Conservation (phyloP, 64 coral and sea anemone genomes). For the Dendrophyllia cribrosa region DNA sequence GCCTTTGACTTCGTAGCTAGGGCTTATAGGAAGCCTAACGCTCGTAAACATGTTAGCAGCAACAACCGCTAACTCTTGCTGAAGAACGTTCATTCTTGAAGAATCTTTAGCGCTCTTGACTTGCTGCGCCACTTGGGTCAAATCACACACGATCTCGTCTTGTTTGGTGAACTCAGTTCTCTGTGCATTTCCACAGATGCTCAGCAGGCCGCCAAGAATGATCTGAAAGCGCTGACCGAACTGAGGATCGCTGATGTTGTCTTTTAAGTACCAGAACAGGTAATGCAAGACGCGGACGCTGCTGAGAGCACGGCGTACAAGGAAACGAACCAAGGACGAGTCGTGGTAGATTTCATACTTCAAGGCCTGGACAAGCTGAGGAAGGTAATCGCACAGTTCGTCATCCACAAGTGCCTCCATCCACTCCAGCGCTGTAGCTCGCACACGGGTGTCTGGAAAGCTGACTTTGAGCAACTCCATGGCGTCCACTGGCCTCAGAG, state of each 20-base stretch:
- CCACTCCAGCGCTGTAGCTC: constrained; percentile 88
- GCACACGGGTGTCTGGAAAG: constrained; percentile 91
- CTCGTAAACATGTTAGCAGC: constrained; percentile 60
- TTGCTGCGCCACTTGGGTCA: constrained; percentile 83
- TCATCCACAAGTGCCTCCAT: constrained; percentile 90
- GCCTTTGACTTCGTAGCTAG: constrained; percentile 84
- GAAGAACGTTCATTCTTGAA: constrained; percentile 65
- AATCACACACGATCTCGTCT: constrained; percentile 85
- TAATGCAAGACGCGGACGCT: constrained; percentile 89
- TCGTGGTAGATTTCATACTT: constrained; percentile 99
- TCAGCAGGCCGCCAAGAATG: constrained; percentile 86
- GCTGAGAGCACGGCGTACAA: constrained; percentile 83
- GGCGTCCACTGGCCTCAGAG: constrained; percentile 91
- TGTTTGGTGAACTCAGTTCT: constrained; percentile 89
- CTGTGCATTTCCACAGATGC: constrained; percentile 91
- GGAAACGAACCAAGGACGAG: constrained; percentile 86
- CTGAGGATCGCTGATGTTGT: constrained; percentile 92
- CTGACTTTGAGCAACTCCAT: constrained; percentile 97
- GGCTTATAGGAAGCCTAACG: constrained; percentile 87
- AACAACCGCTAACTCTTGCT: constrained; percentile 78
- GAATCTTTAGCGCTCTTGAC: constrained; percentile 88
- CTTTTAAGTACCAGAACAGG: constrained; percentile 96
- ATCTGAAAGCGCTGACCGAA: constrained; percentile 98
- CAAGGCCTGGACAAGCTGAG: constrained; percentile 95
- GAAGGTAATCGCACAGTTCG: constrained; percentile 96